phyloP scores from a whole-genome alignment of 2,113 vertebrate species.

The Salvelinus sp. region DNA sequence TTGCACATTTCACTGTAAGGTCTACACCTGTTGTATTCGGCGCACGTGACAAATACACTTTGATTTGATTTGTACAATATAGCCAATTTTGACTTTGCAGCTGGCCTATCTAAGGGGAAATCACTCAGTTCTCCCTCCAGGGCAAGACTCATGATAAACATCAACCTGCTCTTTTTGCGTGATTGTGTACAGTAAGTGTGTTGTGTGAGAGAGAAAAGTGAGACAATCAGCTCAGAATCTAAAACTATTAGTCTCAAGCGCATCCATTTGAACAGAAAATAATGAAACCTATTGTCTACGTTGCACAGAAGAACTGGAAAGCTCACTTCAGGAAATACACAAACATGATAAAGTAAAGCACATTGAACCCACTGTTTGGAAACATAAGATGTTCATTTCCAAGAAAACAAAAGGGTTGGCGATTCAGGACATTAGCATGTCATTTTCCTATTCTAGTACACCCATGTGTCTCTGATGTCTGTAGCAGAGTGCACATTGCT shows the following conservation, averaged over 20 bases:
- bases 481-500: slow-evolving; percentile 61
- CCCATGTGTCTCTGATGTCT: slow-evolving; percentile 39
- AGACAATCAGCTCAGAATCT: neutral
- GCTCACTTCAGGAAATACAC: slow-evolving; percentile 52
- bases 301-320: slow-evolving; percentile 41
- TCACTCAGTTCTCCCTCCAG: too few relatives aligned
- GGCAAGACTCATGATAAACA: too few relatives aligned
- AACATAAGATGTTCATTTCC: slow-evolving; percentile 56
- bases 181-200: neutral
- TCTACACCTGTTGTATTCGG: too few relatives aligned
- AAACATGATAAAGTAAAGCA: slow-evolving; percentile 36
- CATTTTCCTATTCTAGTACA: neutral
- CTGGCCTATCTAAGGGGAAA: too few relatives aligned
- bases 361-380: slow-evolving; percentile 41
- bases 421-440: slow-evolving; percentile 40
- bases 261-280: slow-evolving; percentile 31
- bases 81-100: too few relatives aligned
- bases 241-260: slow-evolving; percentile 8
- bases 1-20: too few relatives aligned
- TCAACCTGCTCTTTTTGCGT: neutral
- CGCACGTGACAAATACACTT: too few relatives aligned
- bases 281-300: slow-evolving; percentile 32
- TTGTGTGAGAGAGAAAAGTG: neutral
- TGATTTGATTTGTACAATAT: too few relatives aligned
- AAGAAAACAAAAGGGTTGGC: slow-evolving; percentile 38